These are phyloP conservation scores for Oxycera nigricornis DNA, from an alignment of 2,888 invertebrate genomes.

Conservation along the genomic window DNA sequence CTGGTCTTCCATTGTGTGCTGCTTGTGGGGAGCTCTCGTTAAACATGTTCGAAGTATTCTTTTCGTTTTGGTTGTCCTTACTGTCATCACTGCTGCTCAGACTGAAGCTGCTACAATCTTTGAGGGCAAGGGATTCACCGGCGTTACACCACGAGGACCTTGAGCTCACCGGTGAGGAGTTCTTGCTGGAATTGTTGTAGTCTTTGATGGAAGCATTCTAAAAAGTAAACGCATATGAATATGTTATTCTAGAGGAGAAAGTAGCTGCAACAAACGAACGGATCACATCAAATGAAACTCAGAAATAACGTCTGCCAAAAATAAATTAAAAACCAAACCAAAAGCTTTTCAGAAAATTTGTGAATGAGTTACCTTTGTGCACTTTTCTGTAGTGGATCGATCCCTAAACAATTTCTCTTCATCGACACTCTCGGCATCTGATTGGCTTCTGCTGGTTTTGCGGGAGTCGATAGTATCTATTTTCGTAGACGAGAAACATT, in stretches of 20 bases:
- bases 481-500: not conserved
- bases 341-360: not conserved
- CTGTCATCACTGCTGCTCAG: constrained; percentile 66
- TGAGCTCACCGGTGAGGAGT: constrained; percentile 56
- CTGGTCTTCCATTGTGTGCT: constrained; percentile 42
- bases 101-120: constrained; percentile 65
- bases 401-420: constrained; percentile 75
- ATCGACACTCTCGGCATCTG: constrained; percentile 65
- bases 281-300: not conserved
- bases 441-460: constrained; percentile 51
- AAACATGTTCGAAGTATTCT: constrained; percentile 38
- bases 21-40: constrained; percentile 46
- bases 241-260: not conserved
- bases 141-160: constrained; percentile 63
- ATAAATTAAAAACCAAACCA: not conserved
- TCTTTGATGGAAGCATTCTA: constrained; percentile 45
- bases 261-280: no score
- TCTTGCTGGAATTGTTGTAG: constrained; percentile 52
- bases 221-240: no score
- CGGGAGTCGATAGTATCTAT: constrained; percentile 24
- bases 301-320: not conserved
- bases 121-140: constrained; percentile 71
- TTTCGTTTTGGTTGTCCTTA: constrained; percentile 53
- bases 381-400: constrained; percentile 65
- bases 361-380: constrained; percentile 56